Base-by-base conservation (phyloP, 2,888 invertebrate species). In the Petrolisthes manimaculis region DNA sequence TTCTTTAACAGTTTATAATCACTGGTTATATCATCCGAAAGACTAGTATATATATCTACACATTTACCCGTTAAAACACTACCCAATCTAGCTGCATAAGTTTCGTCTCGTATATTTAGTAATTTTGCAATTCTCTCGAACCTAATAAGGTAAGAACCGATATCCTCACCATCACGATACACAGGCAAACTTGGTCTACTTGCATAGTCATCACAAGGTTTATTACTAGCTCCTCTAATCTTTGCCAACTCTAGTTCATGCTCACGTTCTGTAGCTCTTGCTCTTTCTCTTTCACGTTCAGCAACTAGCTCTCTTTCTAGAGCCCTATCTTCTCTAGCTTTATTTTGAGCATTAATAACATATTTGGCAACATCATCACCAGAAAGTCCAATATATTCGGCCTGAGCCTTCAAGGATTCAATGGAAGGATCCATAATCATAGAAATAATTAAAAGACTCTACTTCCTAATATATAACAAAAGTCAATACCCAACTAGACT, bases 1-100 rank as follows among this genome's bases (percentile, higher is more conserved):
- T 71, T 24, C 75, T 84, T 84, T 54, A 84, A 56, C n/a, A n/a
- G 83, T 24, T 69, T 14, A 61, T 83, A 51, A n/a, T 69, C 83
- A 14, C 51, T 6, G 12, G 24, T 83, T 69, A 83, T 56, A 54
- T 74, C 83, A 18, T 24, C 55, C 12, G 74, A 54, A 54, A 84
- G 53, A 53, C 74, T 51, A 6, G 77, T 77, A 74, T 77, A 84
- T 9, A 77, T 77, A 9, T 61, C 67, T 61, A 61, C 67, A 61
- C 67, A 61, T 18, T 61, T 61, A 61, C 67, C 67, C 2, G 67
- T 61, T 18, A 61, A 61, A 2, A 61, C 67, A 2, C 67, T 61
- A 61, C 67, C 67, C 67, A 61, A 61, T 61, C 67, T 61, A 61
- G 67, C 67, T 61, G 37, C 37, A 37, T 37, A 37, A 37, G 37